These are phyloP conservation scores for Pterostichus madidus DNA, from an alignment of 2,888 invertebrate genomes.

Conservation along the genomic window DNA sequence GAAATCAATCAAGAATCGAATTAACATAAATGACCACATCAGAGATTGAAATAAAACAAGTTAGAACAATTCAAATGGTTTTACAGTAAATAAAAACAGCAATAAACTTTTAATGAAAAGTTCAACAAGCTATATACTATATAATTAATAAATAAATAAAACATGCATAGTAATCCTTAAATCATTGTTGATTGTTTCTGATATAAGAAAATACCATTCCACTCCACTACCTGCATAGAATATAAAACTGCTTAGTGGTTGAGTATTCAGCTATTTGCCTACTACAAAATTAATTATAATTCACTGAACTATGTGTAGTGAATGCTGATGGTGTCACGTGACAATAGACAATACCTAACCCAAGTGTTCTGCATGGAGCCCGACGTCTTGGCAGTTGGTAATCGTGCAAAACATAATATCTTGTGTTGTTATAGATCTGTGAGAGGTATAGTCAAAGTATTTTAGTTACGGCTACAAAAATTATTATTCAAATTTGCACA, in stretches of 20 bases:
- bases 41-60: conserved; percentile 27
- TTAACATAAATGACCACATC: conserved; percentile 46
- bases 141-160: conserved; percentile 55
- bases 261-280: too few species aligned
- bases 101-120: conserved; percentile 47
- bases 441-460: too few species aligned
- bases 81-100: conserved; percentile 43
- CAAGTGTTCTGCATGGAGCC: too few species aligned
- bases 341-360: too few species aligned
- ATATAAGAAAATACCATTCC: background rate
- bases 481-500: too few species aligned
- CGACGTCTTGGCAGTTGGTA: too few species aligned
- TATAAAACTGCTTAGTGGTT: background rate
- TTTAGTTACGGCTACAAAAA: too few species aligned
- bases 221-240: background rate
- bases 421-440: too few species aligned
- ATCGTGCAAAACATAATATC: too few species aligned
- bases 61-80: conserved; percentile 46
- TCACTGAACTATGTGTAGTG: too few species aligned
- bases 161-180: conserved; percentile 40
- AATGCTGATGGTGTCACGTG: too few species aligned
- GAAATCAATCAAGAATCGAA: conserved; percentile 21
- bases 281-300: too few species aligned
- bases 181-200: conserved; percentile 25
- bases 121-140: conserved; percentile 25